A percentile compares a stretch with the other conserved stretches of the same genome.
phyloP scores from a whole-genome alignment of 2,888 invertebrate species.

The Fabriciana adippe region DNA sequence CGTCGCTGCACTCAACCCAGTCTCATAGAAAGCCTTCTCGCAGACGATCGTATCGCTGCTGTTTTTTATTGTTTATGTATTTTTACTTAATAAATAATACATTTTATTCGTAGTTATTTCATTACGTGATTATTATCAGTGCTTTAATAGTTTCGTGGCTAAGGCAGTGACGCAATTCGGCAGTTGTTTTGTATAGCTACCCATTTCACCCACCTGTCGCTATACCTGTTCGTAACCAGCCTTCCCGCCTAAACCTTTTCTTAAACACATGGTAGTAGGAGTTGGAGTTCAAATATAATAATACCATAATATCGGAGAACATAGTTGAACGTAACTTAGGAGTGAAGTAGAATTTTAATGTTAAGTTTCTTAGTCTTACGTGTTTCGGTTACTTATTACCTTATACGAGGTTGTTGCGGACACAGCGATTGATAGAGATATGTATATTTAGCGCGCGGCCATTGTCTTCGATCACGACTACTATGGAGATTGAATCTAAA shows the following conservation, averaged over 20 bases:
- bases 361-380: constrained; percentile 64
- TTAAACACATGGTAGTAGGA: constrained; percentile 15
- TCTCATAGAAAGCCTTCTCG: constrained; percentile 63
- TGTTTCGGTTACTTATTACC: constrained; percentile 74
- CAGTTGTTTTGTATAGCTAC: constrained; percentile 51
- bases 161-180: constrained; percentile 50
- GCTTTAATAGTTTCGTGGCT: constrained; percentile 47
- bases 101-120: constrained; percentile 44
- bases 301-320: constrained; percentile 40
- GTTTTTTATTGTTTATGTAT: constrained; percentile 2
- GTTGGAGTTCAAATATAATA: constrained; percentile 29
- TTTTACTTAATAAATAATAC: constrained; percentile 7
- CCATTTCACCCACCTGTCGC: constrained; percentile 60
- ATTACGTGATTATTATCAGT: constrained; percentile 46
- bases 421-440: constrained; percentile 52
- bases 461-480: constrained; percentile 62
- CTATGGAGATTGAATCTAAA: constrained; percentile 60
- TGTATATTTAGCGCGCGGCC: constrained; percentile 67
- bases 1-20: constrained; percentile 56
- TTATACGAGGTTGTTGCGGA: constrained; percentile 60
- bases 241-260: constrained; percentile 64
- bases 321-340: constrained; percentile 54
- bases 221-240: constrained; percentile 54
- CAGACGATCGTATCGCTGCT: constrained; percentile 51
- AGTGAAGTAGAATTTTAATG: constrained; percentile 61